Base-by-base conservation (phyloP, 2,888 invertebrate species). In the Ellobium chinense region DNA sequence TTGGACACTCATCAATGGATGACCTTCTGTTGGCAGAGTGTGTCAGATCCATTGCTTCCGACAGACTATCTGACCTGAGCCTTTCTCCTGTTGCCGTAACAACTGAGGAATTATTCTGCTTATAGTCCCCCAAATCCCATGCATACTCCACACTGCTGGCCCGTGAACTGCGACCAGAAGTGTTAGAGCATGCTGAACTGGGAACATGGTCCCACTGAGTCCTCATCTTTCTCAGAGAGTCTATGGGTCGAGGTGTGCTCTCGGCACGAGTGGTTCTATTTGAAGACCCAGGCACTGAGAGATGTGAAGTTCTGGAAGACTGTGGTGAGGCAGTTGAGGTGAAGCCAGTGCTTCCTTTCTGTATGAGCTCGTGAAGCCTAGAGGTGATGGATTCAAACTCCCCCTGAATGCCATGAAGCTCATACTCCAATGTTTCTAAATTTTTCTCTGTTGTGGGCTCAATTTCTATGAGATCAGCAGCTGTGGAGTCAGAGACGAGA, bases 341-440 rank as follows among this genome's bases (percentile, higher is more conserved):
- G 14, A n/a, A 66, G 39, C 37, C 39, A 1, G 34, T 58, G 12
- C 68, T 73, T 31, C 81, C 79, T 18, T 81, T 80, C 68, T 84
- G 82, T 60, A 85, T 87, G 24, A 90, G 79, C 70, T 88, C 88
- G 73, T 86, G 84, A 29, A 90, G 85, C 82, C 89, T 87, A 54
- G 87, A 86, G 39, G 87, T 87, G 36, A 90, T 86, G 63, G 85
- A 86, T 66, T 87, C 86, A 84, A 90, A 89, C 78, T 90, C 89
- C 74, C 88, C 89, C 65, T 88, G 88, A 37, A 90, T 89, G 75
- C 84, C 86, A 75, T 88, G 87, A 36, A 90, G 86, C 79, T 89
- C 88, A 46, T 87, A 85, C 69, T 89, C 89, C 7, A 90, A 69
- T 21, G 81, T 75, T 24, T 86, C 83, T 74, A 90, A 86, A 62